A percentile compares a stretch with the other conserved stretches of the same genome.
phyloP scores from a whole-genome alignment of 2,888 invertebrate genomes.

The Kryphioiulus occultus region DNA sequence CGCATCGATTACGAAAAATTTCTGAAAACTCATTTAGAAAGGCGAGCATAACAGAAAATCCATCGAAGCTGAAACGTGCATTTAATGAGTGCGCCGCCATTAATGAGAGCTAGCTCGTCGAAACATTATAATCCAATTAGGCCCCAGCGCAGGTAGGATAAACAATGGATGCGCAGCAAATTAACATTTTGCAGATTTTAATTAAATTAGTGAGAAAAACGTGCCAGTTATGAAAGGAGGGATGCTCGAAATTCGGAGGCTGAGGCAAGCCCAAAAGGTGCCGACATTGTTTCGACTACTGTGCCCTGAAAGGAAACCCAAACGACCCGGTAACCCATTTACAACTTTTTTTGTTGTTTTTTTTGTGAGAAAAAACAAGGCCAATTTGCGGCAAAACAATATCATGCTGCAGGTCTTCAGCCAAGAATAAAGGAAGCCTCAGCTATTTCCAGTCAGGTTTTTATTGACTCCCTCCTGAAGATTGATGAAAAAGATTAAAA shows the following conservation, averaged over 20 bases:
- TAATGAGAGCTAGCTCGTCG: background rate
- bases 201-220: background rate
- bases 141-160: background rate
- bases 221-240: background rate
- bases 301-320: background rate
- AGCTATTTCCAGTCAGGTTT: background rate
- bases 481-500: background rate
- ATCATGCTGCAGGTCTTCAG: background rate
- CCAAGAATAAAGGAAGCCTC: background rate
- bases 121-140: slow-evolving; percentile 30
- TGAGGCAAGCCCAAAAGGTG: background rate
- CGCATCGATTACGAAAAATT: background rate
- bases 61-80: background rate
- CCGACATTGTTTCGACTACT: background rate
- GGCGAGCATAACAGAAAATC: background rate
- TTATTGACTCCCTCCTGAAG: background rate
- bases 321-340: background rate
- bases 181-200: background rate
- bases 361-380: background rate
- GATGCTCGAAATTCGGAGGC: no score
- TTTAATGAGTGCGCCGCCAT: background rate
- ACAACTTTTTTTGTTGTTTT: background rate
- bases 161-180: slow-evolving; percentile 5
- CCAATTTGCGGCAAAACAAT: background rate
- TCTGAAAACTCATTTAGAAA: background rate